phyloP scores from a whole-genome alignment of 35 echinoderm and acorn worm genomes.

The Apostichopus parvimensis region DNA sequence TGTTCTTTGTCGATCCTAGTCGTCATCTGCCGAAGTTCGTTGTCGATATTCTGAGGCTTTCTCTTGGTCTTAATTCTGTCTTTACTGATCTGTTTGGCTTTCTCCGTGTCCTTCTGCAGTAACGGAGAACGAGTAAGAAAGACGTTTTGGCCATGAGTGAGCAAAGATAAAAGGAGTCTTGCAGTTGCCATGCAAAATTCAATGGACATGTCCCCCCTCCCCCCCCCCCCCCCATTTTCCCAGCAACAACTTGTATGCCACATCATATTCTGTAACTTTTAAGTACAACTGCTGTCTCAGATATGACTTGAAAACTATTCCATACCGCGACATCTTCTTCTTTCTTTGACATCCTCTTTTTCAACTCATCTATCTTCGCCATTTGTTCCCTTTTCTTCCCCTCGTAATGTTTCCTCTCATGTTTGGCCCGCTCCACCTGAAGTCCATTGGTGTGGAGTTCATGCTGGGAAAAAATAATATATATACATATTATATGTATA shows the following conservation, averaged over 20 bases:
- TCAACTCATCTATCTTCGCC: conserved; percentile 47
- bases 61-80: conserved; percentile 52
- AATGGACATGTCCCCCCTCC: no score
- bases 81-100: conserved; percentile 57
- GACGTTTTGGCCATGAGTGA: no score
- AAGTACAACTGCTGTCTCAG: no score
- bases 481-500: neutral
- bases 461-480: conserved; percentile 28
- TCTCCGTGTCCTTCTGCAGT: conserved; percentile 47
- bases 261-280: no score
- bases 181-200: no score
- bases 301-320: no score
- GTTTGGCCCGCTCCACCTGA: conserved; percentile 56
- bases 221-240: no score
- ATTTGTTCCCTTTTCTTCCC: conserved; percentile 65
- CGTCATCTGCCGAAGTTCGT: conserved; percentile 76
- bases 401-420: conserved; percentile 61
- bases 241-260: no score
- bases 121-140: no score
- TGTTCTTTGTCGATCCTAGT: conserved; percentile 78
- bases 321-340: conserved; percentile 57
- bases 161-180: no score
- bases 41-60: conserved; percentile 69
- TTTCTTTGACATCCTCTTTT: conserved; percentile 20
- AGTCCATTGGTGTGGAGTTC: conserved; percentile 44